Percentiles rank a stretch among this genome's conserved stretches.
These are phyloP conservation scores for Drosophila subpulchrella DNA, from an alignment of 1,140 invertebrate genomes.

Conservation along the genomic window DNA sequence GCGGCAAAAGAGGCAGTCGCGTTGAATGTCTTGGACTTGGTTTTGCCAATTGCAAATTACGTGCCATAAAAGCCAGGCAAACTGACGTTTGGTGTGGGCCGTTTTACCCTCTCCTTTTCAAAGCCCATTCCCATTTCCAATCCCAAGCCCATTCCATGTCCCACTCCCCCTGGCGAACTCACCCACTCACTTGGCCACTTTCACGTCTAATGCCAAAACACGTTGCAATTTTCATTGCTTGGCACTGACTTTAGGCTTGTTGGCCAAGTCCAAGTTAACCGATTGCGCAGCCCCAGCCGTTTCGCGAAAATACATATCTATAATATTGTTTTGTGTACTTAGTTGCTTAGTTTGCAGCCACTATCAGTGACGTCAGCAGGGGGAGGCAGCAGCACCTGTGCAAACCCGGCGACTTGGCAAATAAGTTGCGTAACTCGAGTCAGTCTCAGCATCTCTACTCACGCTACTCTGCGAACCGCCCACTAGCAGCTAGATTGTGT, in stretches of 20 bases:
- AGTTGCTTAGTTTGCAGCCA: conserved; percentile 20
- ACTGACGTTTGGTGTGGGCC: conserved; percentile 54
- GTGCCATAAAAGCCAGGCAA: conserved; percentile 75
- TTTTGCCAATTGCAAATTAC: conserved; percentile 81
- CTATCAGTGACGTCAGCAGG: conserved; percentile 69
- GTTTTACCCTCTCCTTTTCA: conserved; percentile 5
- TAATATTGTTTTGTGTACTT: conserved; percentile 32
- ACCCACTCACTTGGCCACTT: conserved; percentile 59
- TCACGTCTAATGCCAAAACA: conserved; percentile 83
- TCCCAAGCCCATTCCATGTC: not conserved
- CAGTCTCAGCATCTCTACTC: conserved; percentile 44
- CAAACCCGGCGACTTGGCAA: conserved; percentile 6
- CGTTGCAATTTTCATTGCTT: conserved; percentile 81
- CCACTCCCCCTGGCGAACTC: conserved; percentile 14
- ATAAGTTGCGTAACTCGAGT: conserved; percentile 65
- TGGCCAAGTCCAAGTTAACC: conserved; percentile 80
- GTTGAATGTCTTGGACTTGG: conserved; percentile 59
- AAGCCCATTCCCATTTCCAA: not conserved
- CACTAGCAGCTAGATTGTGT: conserved; percentile 57
- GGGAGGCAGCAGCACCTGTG: conserved; percentile 37
- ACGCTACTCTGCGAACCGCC: conserved; percentile 12
- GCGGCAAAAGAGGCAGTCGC: conserved; percentile 29
- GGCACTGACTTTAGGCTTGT: conserved; percentile 79
- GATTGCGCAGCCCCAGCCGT: conserved; percentile 54
- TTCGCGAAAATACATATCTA: conserved; percentile 16